Conservation (phyloP, 2,113 vertebrate species). For the Monopterus albus region DNA sequence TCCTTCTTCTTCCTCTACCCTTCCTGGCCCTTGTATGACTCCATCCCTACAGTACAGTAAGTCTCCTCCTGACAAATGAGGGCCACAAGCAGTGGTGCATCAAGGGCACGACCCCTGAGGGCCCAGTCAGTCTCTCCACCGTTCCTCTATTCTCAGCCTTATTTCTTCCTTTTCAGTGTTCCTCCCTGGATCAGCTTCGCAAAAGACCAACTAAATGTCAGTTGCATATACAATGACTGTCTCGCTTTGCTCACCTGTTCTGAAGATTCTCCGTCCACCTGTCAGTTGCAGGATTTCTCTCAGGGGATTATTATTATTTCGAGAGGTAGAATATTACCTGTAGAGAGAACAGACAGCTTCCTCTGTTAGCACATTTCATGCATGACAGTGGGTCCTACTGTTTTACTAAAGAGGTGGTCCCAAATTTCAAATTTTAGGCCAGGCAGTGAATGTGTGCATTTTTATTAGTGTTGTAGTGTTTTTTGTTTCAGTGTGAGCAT, state of each 20-base stretch:
- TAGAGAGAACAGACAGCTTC: not conserved
- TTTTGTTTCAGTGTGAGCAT: not conserved
- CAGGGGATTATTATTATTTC: constrained; percentile 23
- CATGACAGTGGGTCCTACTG: too few relatives aligned
- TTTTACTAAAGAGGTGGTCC: not conserved
- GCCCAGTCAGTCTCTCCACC: constrained; percentile 24
- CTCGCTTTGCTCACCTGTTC: constrained; percentile 13
- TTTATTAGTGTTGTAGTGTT: too few relatives aligned
- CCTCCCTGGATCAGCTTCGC: constrained; percentile 10
- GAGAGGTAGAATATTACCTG: not conserved
- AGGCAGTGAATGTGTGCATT: too few relatives aligned
- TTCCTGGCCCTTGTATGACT: not conserved
- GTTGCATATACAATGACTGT: not conserved
- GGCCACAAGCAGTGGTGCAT: constrained; percentile 25
- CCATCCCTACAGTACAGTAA: constrained; percentile 1
- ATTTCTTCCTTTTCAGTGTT: not conserved
- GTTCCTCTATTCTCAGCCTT: not conserved
- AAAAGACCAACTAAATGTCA: constrained; percentile 32
- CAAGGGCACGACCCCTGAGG: constrained; percentile 37
- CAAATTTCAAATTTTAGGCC: too few relatives aligned
- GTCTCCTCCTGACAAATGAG: constrained; percentile 57
- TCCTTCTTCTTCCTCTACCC: constrained; percentile 2
- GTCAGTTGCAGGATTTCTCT: not conserved
- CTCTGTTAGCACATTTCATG: too few relatives aligned
- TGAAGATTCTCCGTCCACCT: not conserved